A percentile compares a stretch with the other conserved stretches of the same genome.
Evolutionary conservation across 1,140 invertebrate species (phyloP).

Genomic region (Hormaphis cornu): DNA sequence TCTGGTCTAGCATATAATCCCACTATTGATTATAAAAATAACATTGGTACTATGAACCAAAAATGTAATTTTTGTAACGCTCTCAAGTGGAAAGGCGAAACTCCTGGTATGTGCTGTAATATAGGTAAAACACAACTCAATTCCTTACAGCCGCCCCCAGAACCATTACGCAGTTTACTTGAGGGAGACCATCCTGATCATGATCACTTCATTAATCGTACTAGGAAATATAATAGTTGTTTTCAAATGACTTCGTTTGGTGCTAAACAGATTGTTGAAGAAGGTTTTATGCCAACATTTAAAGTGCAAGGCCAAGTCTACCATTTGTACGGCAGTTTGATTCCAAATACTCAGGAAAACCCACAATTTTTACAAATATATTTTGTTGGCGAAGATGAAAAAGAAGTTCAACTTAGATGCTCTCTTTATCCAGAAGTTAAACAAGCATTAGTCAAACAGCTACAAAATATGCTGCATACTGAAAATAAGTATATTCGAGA

Average conservation of each 20-base stretch:
- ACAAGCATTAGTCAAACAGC: conserved; percentile 35
- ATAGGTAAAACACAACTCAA: no score
- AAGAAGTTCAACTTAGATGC: no score
- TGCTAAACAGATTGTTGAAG: not conserved
- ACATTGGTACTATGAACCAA: conserved; percentile 23
- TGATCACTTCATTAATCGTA: conserved; percentile 41
- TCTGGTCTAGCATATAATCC: not conserved
- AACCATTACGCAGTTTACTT: conserved; percentile 34
- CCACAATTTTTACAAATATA: no score
- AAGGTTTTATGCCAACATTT: conserved; percentile 7
- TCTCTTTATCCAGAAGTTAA: no score
- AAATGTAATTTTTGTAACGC: no score
- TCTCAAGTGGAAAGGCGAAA: no score
- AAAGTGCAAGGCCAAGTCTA: conserved; percentile 33
- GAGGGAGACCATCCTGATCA: conserved; percentile 36
- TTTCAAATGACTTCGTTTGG: conserved; percentile 20
- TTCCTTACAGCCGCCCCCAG: no score
- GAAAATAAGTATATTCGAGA: conserved; percentile 37
- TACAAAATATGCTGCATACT: conserved; percentile 36
- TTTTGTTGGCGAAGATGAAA: no score
- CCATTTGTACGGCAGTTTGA: no score
- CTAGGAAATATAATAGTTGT: conserved; percentile 36
- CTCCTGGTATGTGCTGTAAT: no score
- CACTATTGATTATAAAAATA: conserved; percentile 4
- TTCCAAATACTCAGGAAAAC: no score